Conservation (phyloP, 1,140 invertebrate species). For the Danaus plexippus region DNA sequence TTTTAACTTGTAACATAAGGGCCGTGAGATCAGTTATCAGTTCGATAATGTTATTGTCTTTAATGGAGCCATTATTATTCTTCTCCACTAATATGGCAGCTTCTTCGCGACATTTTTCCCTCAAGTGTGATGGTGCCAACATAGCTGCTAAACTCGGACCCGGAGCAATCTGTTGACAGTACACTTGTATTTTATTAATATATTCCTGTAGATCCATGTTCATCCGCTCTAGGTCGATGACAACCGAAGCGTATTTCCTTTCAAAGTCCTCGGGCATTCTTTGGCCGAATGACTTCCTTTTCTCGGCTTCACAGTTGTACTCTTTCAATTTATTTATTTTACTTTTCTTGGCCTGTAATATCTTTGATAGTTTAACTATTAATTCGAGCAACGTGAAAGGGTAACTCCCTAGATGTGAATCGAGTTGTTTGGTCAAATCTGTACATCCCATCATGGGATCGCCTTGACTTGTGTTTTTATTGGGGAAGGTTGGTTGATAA, state of each 20-base stretch:
- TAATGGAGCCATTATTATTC: conserved; percentile 77
- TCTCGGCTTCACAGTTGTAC: conserved; percentile 94
- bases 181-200: conserved; percentile 87
- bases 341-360: conserved; percentile 85
- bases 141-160: conserved; percentile 90
- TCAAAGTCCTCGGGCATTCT: conserved; percentile 89
- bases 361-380: conserved; percentile 90
- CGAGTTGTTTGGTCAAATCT: conserved; percentile 47
- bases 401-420: conserved; percentile 83
- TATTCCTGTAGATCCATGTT: conserved; percentile 91
- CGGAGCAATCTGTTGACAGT: conserved; percentile 89
- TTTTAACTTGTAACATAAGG: conserved; percentile 94
- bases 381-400: conserved; percentile 88
- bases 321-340: conserved; percentile 86
- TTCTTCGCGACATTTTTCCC: conserved; percentile 79
- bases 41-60: conserved; percentile 77
- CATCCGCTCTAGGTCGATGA: conserved; percentile 93
- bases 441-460: conserved; percentile 72
- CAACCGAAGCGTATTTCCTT: conserved; percentile 87
- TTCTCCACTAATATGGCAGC: conserved; percentile 85
- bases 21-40: conserved; percentile 91
- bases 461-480: conserved; percentile 54
- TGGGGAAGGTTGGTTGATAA: conserved; percentile 38
- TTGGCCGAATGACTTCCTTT: conserved; percentile 84
- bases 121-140: conserved; percentile 83